A percentile compares a stretch with the other conserved stretches of the same genome.
Evolutionary conservation across 1,140 invertebrate genomes (phyloP).

Genomic region (Anastrepha ludens): DNA sequence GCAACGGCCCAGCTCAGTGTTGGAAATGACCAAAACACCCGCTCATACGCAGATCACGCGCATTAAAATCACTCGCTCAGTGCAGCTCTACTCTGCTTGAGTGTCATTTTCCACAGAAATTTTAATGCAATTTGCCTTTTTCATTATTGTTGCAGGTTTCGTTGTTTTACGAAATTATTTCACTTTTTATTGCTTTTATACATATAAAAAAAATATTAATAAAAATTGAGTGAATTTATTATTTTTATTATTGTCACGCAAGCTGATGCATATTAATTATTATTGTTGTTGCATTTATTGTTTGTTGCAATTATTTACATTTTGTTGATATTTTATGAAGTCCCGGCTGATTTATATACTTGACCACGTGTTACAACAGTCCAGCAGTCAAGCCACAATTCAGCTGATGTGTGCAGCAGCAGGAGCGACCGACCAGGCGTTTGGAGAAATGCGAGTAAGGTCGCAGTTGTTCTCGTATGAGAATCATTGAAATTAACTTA

Average conservation of each 20-base stretch:
- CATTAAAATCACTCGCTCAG: not conserved
- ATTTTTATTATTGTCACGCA: constrained; percentile 36
- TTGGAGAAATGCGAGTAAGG: too few species aligned
- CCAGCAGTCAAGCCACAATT: not conserved
- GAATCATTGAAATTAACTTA: too few species aligned
- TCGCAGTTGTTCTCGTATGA: too few species aligned
- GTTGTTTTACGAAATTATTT: constrained; percentile 34
- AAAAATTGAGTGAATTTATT: constrained; percentile 15
- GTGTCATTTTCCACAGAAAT: not conserved
- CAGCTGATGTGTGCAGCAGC: not conserved
- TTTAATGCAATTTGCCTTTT: not conserved
- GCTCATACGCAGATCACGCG: not conserved
- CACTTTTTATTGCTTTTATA: constrained; percentile 21
- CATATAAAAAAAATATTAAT: not conserved
- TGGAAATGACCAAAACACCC: not conserved
- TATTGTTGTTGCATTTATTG: not conserved
- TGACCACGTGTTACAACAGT: not conserved
- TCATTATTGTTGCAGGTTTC: constrained; percentile 9
- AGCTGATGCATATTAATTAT: not conserved
- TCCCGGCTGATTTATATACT: constrained; percentile 36
- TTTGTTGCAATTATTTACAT: constrained; percentile 40
- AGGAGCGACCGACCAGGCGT: not conserved
- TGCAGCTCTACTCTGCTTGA: too few species aligned
- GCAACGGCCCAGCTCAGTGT: not conserved
- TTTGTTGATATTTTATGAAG: constrained; percentile 43